These are phyloP conservation scores for Brachyistius frenatus DNA, from an alignment of 2,113 vertebrate species.

Conservation along the genomic window DNA sequence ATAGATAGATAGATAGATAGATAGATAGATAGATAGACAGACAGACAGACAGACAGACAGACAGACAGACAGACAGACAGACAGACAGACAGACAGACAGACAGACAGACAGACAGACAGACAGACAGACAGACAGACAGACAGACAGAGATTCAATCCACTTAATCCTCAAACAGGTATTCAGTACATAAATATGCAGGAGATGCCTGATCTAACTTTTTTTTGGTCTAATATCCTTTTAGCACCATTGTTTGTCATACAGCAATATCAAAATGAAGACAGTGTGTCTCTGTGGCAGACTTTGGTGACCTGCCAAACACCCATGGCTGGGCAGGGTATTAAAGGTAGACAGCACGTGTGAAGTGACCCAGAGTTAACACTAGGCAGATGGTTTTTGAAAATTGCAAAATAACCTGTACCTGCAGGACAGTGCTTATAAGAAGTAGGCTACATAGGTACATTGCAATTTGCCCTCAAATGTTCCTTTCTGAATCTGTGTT, in stretches of 20 bases:
- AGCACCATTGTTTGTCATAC: slow-evolving; percentile 40
- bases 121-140: neutral
- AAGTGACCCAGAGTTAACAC: slow-evolving; percentile 26
- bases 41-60: neutral
- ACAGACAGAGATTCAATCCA: slow-evolving; percentile 34
- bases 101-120: slow-evolving; percentile 24
- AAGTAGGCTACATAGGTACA: neutral
- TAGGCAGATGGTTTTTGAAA: slow-evolving; percentile 21
- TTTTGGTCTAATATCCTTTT: slow-evolving; percentile 49
- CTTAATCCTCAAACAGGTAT: slow-evolving; percentile 39
- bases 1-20: slow-evolving; percentile 7
- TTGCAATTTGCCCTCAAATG: slow-evolving; percentile 5
- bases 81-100: slow-evolving; percentile 34
- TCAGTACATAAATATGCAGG: slow-evolving; percentile 36
- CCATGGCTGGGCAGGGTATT: slow-evolving; percentile 43
- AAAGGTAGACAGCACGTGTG: slow-evolving; percentile 17
- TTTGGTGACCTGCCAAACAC: slow-evolving; percentile 57
- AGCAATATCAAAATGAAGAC: slow-evolving; percentile 50
- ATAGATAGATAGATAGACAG: slow-evolving; percentile 59
- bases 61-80: slow-evolving; percentile 18
- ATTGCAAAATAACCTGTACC: neutral
- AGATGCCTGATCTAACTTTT: neutral
- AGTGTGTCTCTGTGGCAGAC: slow-evolving; percentile 17
- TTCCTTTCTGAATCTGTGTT: neutral
- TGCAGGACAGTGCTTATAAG: neutral